Conservation (phyloP, 2,888 invertebrate genomes). For the Ennomos erosarius region DNA sequence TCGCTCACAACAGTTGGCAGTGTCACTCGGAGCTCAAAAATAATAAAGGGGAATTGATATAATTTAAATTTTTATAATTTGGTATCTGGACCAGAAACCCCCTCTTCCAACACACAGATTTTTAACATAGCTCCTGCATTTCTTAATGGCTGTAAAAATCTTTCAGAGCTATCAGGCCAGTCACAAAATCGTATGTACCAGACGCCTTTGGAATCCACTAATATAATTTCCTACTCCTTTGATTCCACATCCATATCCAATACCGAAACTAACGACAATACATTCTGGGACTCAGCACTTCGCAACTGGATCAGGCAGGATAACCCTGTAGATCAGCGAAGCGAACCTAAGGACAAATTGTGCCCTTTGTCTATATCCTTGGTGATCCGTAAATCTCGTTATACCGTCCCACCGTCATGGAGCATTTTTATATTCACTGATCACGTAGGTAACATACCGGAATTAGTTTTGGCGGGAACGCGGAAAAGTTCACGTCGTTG, state of each 20-base stretch:
- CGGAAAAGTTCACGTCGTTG: too few species aligned
- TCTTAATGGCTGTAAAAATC: too few species aligned
- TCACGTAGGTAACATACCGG: constrained; percentile 37
- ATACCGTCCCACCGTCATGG: constrained; percentile 48
- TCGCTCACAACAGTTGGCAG: too few species aligned
- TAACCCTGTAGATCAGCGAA: constrained; percentile 63
- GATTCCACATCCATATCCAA: constrained; percentile 15
- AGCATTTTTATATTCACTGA: constrained; percentile 61
- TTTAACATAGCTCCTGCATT: too few species aligned
- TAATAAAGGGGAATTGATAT: too few species aligned
- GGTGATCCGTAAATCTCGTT: constrained; percentile 66
- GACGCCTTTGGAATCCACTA: neutral
- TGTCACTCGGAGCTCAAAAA: too few species aligned
- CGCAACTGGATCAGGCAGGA: constrained; percentile 51
- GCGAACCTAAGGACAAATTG: constrained; percentile 65
- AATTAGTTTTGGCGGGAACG: too few species aligned
- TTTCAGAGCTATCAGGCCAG: too few species aligned
- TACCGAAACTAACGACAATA: constrained; percentile 9
- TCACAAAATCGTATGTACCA: too few species aligned
- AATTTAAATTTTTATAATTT: too few species aligned
- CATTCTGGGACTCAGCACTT: constrained; percentile 24
- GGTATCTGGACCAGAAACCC: too few species aligned
- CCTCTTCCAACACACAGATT: too few species aligned
- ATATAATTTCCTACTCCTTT: constrained; percentile 7
- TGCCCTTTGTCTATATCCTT: constrained; percentile 67